These are phyloP conservation scores for Phaethon lepturus DNA, from an alignment of 2,113 vertebrate genomes.

Conservation along the genomic window DNA sequence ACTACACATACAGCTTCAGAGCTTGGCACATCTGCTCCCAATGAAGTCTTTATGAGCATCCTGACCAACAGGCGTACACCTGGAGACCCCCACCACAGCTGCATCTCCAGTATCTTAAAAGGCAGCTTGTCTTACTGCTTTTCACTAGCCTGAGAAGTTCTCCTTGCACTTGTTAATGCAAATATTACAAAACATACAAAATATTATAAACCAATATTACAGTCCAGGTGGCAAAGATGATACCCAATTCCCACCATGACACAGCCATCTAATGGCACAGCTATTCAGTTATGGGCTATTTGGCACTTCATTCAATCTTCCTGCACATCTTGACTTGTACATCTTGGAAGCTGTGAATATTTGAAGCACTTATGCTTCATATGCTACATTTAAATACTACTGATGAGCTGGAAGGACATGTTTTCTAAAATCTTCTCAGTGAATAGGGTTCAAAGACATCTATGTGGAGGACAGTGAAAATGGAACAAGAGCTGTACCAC, in stretches of 20 bases:
- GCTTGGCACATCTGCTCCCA: background rate
- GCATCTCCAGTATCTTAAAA: background rate
- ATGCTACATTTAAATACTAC: background rate
- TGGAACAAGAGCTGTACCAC: background rate
- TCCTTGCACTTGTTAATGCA: background rate
- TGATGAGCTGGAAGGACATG: rapidly evolving
- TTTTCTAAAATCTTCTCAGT: background rate
- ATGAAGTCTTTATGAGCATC: background rate
- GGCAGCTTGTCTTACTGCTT: background rate
- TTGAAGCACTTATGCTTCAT: background rate
- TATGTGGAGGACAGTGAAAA: background rate
- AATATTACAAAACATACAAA: too few species aligned
- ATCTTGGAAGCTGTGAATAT: background rate
- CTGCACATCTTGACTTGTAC: background rate
- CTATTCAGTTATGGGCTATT: background rate
- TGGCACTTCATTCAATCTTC: background rate
- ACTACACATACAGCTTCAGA: background rate
- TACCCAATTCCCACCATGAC: background rate
- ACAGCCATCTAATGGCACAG: background rate
- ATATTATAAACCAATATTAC: background rate
- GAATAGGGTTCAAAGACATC: background rate
- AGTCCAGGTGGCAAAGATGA: background rate
- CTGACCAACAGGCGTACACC: background rate
- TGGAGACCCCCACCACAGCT: background rate
- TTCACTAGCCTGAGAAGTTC: background rate